Evolutionary conservation across 2,113 vertebrate species (phyloP).

Genomic region (Ardeotis arabs): DNA sequence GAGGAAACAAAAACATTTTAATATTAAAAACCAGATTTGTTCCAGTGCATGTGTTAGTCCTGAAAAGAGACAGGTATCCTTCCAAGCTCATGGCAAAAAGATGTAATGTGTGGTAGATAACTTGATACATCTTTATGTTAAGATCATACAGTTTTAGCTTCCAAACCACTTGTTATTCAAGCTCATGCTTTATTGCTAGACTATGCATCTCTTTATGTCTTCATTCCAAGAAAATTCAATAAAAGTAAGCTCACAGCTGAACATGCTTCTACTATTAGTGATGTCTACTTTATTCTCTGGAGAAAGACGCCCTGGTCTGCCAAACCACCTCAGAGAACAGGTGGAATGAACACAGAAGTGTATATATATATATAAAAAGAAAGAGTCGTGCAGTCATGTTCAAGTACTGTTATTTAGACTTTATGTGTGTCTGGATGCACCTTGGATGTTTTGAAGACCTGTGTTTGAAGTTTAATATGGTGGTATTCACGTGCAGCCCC

Average conservation of each 20-base stretch:
- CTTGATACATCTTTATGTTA: background rate
- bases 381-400: background rate
- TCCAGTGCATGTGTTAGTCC: background rate
- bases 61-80: background rate
- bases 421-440: background rate
- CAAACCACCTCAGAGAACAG: background rate
- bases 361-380: too few species aligned
- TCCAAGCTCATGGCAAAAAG: background rate
- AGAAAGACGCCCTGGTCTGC: background rate
- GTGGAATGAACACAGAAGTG: background rate
- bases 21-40: background rate
- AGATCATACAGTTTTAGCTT: background rate
- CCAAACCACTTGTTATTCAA: background rate
- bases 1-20: constrained; percentile 26
- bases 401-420: background rate
- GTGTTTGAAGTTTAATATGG: background rate
- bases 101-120: background rate
- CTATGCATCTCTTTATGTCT: background rate
- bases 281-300: background rate
- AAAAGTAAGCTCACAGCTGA: background rate
- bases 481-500: background rate
- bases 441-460: background rate
- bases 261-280: background rate
- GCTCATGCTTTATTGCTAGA: background rate
- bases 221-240: background rate